Evolutionary conservation across 2,113 vertebrate species (phyloP), one percentile per base, ranked within the genome.

Genomic region (Triplophysa dalaica): DNA sequence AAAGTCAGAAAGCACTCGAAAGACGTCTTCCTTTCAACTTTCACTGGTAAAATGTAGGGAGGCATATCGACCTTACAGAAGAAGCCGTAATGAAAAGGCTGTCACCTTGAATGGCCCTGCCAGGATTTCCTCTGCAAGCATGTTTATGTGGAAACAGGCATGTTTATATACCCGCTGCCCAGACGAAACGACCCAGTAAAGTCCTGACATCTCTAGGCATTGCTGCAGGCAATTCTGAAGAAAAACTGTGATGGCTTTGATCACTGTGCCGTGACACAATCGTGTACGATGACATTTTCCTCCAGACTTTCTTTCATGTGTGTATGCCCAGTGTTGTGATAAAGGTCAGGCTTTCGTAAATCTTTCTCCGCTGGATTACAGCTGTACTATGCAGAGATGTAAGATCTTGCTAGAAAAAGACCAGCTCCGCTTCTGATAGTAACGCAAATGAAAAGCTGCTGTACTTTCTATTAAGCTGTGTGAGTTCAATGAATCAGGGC

Each of bases 1-100:
- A 38, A 38, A 67, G 50, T 81, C 83, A 87, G 88, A 86, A 91
- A 89, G 74, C 76, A 86, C 83, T 56, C 21, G 67, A 81, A 52
- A 82, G 52, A 62, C 68, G 83, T 89, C 87, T 90, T 90, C 85
- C 87, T 87, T 77, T 85, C 81, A 87, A 80, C 84, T 86, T 79
- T 87, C 83, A 80, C 21, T n/a, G 13, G 77, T 69, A 17, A 17
- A 29, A 72, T 81, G 79, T 62, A 85, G 81, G 64, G 85, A 22
- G 62, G 74, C 41, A 67, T 43, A 13, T 70, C 56, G 66, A 68
- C 78, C 38, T 65, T 45, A 65, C n/a, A 50, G 62, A 61, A 50
- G 56, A 21, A 72, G 9, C 68, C 65, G 48, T 26, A 65, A 61
- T 63, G 62, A 74, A 75, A 5, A 33, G 60, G 38, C 13, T 52